Evolutionary conservation across 2,113 vertebrate genomes (phyloP), one percentile per base, ranked within the genome.

Genomic region (Pleuronectes platessa): DNA sequence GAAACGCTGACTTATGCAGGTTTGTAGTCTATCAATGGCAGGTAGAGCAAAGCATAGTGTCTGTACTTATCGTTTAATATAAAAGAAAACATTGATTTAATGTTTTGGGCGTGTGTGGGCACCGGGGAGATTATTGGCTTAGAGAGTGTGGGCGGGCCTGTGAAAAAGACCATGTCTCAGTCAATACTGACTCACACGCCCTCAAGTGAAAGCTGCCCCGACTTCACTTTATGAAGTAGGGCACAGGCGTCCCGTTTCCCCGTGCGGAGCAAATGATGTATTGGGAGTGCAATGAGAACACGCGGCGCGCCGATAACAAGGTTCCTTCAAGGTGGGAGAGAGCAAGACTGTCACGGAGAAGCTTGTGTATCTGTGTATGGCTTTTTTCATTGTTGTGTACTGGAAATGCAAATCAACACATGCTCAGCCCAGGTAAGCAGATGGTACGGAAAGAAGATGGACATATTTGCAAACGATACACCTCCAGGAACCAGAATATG

Each of bases 321-420:
- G 67, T 63, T 64, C 66, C 73, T 79, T 67, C 76, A 83, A 73
- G 70, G 81, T 83, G 76, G 58, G 47, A 72, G 64, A 53, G 63
- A 35, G 23, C 3, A 61, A 6, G 23, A 49, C 27, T 15, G 61
- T 26, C 40, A 31, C 9, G 45, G 47, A 53, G 37, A 31, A 51
- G 59, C 2, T 15, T 20, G 45, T 47, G 13, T 56, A 14, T 35
- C 18, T 54, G 76, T 78, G 26, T 79, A 51, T 15, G 45, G 6
- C 18, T 24, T 12, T 24, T 82, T 72, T 54, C 71, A 24, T 71
- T 56, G 61, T 83, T 65, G 82, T 79, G 49, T 54, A 65, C 63
- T 78, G 71, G 75, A 83, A 83, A 88, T 90, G 81, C 69, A 88
- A 90, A 89, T 85, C 31, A 82, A 73, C 81, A 86, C 81, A 80